phyloP scores from a whole-genome alignment of 2,888 invertebrate species.

The Lithosia quadra region DNA sequence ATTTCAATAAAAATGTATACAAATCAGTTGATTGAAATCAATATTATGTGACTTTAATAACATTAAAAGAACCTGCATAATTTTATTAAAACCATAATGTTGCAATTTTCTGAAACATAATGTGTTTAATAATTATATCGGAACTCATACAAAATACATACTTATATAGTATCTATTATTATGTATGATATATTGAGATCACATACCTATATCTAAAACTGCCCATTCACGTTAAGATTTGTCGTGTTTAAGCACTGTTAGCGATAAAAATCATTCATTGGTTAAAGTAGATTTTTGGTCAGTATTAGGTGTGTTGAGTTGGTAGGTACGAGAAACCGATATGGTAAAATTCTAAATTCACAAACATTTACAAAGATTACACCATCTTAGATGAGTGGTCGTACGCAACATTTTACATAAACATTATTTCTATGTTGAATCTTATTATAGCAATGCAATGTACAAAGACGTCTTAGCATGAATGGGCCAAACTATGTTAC shows the following conservation, averaged over 20 bases:
- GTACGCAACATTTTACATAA: too few species aligned
- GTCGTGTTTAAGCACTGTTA: background rate
- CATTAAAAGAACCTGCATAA: background rate
- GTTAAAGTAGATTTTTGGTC: too few species aligned
- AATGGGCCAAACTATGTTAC: conserved; percentile 39
- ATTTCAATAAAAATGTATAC: background rate
- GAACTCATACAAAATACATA: conserved; percentile 8
- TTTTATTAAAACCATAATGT: too few species aligned
- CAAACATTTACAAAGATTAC: too few species aligned
- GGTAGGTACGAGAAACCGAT: background rate
- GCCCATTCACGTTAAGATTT: conserved; percentile 34
- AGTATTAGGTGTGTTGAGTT: too few species aligned
- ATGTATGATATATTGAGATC: conserved; percentile 71
- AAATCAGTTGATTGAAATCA: background rate
- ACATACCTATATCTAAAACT: conserved; percentile 59
- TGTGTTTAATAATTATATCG: conserved; percentile 5
- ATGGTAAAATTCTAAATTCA: background rate
- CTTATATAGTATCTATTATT: conserved; percentile 16
- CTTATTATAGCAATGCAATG: background rate
- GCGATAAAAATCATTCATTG: background rate
- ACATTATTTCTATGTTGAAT: too few species aligned
- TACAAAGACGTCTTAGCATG: conserved; percentile 24
- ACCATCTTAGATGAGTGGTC: too few species aligned
- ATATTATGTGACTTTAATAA: too few species aligned
- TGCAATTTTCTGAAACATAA: background rate